Conservation (phyloP, 1,140 invertebrate species). For the Odontomachus brunneus region DNA sequence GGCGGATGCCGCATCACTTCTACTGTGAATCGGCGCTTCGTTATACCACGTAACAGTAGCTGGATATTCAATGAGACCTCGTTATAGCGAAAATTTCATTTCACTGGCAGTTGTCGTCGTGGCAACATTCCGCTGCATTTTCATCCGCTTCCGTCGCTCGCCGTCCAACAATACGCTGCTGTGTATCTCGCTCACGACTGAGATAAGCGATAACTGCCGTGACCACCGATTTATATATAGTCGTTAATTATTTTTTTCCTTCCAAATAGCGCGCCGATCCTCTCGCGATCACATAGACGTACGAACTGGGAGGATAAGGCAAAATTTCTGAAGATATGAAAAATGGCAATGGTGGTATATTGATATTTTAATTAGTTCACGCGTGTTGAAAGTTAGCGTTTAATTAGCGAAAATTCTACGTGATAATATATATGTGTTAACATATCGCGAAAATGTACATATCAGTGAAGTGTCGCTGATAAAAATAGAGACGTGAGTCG, state of each 20-base stretch:
- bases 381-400: too few relatives aligned
- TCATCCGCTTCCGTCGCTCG: neutral
- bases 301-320: too few relatives aligned
- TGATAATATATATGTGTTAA: constrained; percentile 7
- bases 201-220: constrained; percentile 2
- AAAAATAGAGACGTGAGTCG: constrained; percentile 14
- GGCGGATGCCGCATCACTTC: neutral
- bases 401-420: too few relatives aligned
- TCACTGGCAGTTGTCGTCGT: neutral
- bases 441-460: too few relatives aligned
- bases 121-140: constrained; percentile 18
- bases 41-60: neutral
- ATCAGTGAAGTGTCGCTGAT: neutral
- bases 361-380: too few relatives aligned
- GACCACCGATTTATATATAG: too few relatives aligned
- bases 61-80: constrained; percentile 25
- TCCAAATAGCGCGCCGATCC: too few relatives aligned
- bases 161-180: neutral
- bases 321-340: too few relatives aligned
- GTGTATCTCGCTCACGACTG: constrained; percentile 1
- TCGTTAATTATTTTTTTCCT: too few relatives aligned
- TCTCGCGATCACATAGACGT: too few relatives aligned
- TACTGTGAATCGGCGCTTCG: neutral
- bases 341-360: too few relatives aligned
- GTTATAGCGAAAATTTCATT: neutral